Evolutionary conservation across 2,888 invertebrate genomes (phyloP), one percentile per base, ranked within the genome.

Genomic region (Lucinisca nassula): DNA sequence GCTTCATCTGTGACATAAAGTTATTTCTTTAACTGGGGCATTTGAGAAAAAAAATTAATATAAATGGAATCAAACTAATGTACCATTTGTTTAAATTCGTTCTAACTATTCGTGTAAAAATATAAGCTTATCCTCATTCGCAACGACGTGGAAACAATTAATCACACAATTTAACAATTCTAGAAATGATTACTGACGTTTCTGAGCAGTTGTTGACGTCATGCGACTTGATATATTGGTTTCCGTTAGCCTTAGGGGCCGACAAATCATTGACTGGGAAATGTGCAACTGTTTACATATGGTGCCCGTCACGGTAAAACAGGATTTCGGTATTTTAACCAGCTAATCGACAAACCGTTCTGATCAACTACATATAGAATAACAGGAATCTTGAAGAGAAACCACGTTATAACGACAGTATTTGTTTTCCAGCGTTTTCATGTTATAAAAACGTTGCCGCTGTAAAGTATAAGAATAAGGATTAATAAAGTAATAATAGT

Each of bases 101-200:
- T 45, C 14, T 45, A 45, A 8, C 45, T 45, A 45, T 45, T 45
- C 14, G 14, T 45, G 45, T 14, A 45, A 12, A 8, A 45, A 12
- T 45, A 14, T 45, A 45, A 8, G 45, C 14, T 8, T 45, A 12
- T n/a, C n/a, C n/a, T n/a, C n/a, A n/a, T n/a, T n/a, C n/a, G n/a
- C n/a, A n/a, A n/a, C n/a, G n/a, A 45, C 45, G 17, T n/a, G 17
- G n/a, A 55, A 55, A 55, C 55, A 55, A 55, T 55, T 55, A 17
- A 61, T 61, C 61, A 61, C 17, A 10, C 30, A 30, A 61, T 30
- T 30, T 10, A 30, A 30, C 30, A 21, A 6, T 27, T 61, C 27
- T 30, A 27, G 30, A 67, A 67, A 67, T 67, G 67, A 67, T 67
- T 35, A 67, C 32, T 67, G 67, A 67, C 67, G 67, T 67, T 12